These are phyloP conservation scores for Pecten maximus DNA, from an alignment of 2,888 invertebrate species.

Conservation along the genomic window DNA sequence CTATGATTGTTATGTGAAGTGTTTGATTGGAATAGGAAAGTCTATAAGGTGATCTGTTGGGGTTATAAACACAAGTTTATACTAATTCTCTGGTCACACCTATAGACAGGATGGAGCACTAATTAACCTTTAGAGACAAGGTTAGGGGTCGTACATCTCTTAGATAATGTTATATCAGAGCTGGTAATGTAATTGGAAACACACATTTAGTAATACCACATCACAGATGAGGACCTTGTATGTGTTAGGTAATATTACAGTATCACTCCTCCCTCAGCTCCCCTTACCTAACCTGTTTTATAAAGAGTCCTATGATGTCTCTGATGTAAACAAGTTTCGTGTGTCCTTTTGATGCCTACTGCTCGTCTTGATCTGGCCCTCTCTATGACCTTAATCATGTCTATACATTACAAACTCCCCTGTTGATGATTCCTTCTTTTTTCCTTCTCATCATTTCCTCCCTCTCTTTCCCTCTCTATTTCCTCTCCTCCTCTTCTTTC, in stretches of 20 bases:
- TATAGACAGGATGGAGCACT: neutral
- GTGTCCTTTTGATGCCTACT: no score
- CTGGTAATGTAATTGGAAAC: constrained; percentile 17
- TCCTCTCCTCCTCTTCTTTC: neutral
- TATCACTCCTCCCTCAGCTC: neutral
- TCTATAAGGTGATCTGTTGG: no score
- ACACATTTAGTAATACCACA: neutral
- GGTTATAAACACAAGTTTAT: no score
- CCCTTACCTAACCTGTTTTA: neutral
- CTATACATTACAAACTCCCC: no score
- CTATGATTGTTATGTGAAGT: no score
- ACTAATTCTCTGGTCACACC: no score
- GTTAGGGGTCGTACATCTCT: neutral
- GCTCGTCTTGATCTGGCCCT: no score
- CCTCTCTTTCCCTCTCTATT: neutral
- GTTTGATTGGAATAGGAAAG: no score
- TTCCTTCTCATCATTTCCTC: neutral
- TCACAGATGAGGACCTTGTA: neutral
- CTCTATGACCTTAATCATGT: no score
- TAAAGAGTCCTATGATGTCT: no score
- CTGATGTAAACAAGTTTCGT: no score
- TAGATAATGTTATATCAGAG: neutral
- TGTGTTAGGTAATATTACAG: neutral
- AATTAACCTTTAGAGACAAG: neutral
- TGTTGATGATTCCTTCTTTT: neutral